Evolutionary conservation across 2,797 vertebrate species (phyloP).

Genomic region (Cichlasoma orientale): DNA sequence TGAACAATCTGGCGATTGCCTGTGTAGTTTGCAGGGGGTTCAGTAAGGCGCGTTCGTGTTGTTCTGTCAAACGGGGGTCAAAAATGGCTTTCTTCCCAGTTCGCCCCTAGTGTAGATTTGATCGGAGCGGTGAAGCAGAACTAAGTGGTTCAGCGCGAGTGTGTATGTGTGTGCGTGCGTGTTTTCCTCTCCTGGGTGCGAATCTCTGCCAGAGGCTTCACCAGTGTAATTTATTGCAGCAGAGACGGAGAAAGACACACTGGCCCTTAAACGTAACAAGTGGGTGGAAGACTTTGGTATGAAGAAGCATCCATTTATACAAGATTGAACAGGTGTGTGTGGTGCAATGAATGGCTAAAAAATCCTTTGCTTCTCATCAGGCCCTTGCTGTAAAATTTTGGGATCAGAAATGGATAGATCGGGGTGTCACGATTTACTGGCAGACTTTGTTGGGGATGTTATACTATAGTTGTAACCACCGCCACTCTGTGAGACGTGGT

Average conservation of each 20-base stretch:
- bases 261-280: slow-evolving; percentile 14
- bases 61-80: slow-evolving; percentile 50
- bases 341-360: not conserved
- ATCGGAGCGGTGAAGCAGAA: slow-evolving; percentile 41
- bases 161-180: slow-evolving; percentile 14
- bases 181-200: slow-evolving; percentile 9
- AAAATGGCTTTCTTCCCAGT: slow-evolving; percentile 38
- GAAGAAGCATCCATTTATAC: not conserved
- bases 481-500: too few relatives aligned
- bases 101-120: slow-evolving; percentile 48
- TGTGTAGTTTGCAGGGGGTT: slow-evolving; percentile 6
- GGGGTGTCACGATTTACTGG: not conserved
- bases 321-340: not conserved
- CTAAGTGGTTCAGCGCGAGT: slow-evolving; percentile 7
- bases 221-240: slow-evolving; percentile 38
- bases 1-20: not conserved
- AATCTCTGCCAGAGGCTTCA: slow-evolving; percentile 23
- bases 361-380: not conserved
- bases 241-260: slow-evolving; percentile 23
- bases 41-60: slow-evolving; percentile 21
- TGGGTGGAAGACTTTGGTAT: not conserved
- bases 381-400: not conserved
- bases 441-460: too few relatives aligned
- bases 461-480: too few relatives aligned
- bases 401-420: not conserved